Conservation (phyloP, 2,113 vertebrate species). For the Phyllopteryx taeniolatus region DNA sequence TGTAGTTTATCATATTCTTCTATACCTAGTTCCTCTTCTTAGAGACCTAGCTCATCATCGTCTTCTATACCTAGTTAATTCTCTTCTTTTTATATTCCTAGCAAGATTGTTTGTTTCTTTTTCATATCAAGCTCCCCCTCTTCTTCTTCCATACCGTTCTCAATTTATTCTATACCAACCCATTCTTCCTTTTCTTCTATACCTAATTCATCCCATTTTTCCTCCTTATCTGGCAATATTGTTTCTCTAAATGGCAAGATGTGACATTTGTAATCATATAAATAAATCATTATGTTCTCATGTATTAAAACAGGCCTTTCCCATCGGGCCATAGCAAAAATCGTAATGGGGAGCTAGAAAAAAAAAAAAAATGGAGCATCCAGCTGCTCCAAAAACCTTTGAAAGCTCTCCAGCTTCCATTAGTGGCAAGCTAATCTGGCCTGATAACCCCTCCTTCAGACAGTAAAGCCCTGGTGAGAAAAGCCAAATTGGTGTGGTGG, state of each 20-base stretch:
- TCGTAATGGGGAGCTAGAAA: constrained; percentile 21
- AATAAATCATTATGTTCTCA: constrained; percentile 16
- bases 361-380: constrained; percentile 3
- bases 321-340: constrained; percentile 16
- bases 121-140: no score
- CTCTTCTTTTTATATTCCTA: not conserved
- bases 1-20: not conserved
- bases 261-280: constrained; percentile 15
- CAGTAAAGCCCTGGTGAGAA: constrained; percentile 62
- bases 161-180: not conserved
- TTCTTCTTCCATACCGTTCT: no score
- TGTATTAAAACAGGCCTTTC: constrained; percentile 15
- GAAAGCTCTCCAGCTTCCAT: constrained; percentile 59
- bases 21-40: not conserved
- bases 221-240: not conserved
- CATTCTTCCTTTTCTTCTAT: not conserved
- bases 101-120: no score
- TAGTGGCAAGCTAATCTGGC: constrained; percentile 62
- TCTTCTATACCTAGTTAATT: not conserved
- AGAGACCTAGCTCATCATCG: not conserved
- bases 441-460: constrained; percentile 62
- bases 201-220: not conserved
- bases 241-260: not conserved
- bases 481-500: constrained; percentile 58
- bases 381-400: constrained; percentile 39